Evolutionary conservation across 2,797 vertebrate genomes (phyloP).

Genomic region (Ciconia nigra): DNA sequence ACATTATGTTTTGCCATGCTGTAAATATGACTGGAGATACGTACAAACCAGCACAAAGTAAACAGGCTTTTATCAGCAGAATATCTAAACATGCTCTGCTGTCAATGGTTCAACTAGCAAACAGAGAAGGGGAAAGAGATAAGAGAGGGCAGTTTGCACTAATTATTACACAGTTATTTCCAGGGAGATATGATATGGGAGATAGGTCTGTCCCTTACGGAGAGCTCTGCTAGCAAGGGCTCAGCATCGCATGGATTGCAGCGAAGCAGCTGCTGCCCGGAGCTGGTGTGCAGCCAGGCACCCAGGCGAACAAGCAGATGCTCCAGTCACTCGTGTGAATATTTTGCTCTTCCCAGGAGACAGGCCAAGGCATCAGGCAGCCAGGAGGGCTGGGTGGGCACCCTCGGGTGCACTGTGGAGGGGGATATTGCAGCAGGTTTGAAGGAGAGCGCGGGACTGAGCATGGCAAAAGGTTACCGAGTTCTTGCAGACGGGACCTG

Average conservation of each 20-base stretch:
- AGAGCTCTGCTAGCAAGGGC: not conserved
- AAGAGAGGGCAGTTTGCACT: not conserved
- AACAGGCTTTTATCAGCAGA: slow-evolving; percentile 36
- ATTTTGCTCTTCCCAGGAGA: not conserved
- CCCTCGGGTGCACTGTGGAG: not conserved
- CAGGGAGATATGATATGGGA: not conserved
- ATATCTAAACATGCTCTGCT: not conserved
- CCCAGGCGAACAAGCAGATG: rapidly evolving
- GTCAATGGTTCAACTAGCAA: not conserved
- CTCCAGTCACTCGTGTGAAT: not conserved
- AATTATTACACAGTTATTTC: slow-evolving; percentile 19
- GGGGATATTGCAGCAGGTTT: not conserved
- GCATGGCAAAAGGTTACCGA: rapidly evolving
- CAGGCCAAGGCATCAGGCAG: not conserved
- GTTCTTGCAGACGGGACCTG: not conserved
- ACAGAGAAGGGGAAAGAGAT: not conserved
- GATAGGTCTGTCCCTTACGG: not conserved
- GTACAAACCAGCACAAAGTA: not conserved
- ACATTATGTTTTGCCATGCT: not conserved
- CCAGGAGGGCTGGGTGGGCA: not conserved
- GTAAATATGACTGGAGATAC: not conserved
- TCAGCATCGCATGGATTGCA: rapidly evolving
- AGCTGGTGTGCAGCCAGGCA: not conserved
- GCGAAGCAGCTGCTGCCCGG: rapidly evolving
- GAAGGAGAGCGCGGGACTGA: not conserved